These are phyloP conservation scores for Plagiodera versicolora DNA, from an alignment of 2,888 invertebrate species.

Conservation along the genomic window DNA sequence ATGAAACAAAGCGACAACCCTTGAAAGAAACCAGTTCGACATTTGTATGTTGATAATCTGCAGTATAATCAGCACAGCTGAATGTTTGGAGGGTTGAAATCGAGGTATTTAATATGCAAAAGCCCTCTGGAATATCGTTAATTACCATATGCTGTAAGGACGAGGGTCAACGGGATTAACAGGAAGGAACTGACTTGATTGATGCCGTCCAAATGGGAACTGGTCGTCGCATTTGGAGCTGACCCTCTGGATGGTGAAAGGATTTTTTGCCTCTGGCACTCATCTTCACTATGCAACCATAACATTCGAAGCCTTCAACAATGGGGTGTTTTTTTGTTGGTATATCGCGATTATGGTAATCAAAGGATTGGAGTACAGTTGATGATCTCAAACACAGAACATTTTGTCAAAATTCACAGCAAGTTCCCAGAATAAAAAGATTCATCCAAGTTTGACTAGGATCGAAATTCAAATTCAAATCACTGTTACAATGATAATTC, in stretches of 20 bases:
- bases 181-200: conserved; percentile 29
- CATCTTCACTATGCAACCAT: not conserved
- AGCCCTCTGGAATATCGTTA: conserved; percentile 33
- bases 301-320: not conserved
- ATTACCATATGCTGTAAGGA: conserved; percentile 37
- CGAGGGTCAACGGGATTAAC: conserved; percentile 39
- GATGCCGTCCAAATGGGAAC: conserved; percentile 10
- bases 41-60: conserved; percentile 43
- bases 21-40: conserved; percentile 38
- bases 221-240: not conserved
- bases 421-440: too few species aligned
- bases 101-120: conserved; percentile 38
- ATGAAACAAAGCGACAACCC: conserved; percentile 33
- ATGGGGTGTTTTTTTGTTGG: too few species aligned
- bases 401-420: too few species aligned
- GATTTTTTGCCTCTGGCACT: not conserved
- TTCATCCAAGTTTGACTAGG: too few species aligned
- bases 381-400: too few species aligned
- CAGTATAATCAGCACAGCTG: conserved; percentile 36
- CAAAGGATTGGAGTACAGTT: too few species aligned
- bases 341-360: too few species aligned
- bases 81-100: conserved; percentile 29
- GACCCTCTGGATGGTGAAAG: not conserved
- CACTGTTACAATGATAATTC: too few species aligned
- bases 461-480: too few species aligned